Conservation (phyloP, 2,888 invertebrate species). For the Lasioglossum pauxillum region DNA sequence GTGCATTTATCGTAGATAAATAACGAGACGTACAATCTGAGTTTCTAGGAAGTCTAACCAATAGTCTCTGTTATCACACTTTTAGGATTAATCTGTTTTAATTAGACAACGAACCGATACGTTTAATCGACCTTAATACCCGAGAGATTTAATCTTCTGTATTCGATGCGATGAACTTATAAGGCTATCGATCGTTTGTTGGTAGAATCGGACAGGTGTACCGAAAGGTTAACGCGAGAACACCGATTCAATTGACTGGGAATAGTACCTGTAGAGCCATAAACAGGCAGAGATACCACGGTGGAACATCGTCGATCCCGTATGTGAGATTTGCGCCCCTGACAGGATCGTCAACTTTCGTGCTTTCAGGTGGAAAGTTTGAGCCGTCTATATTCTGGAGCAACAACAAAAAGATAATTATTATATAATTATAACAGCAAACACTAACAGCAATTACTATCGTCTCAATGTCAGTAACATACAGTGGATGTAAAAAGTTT, state of each 20-base stretch:
- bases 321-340: conserved; percentile 86
- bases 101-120: background rate
- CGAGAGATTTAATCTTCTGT: background rate
- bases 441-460: no score
- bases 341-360: conserved; percentile 40
- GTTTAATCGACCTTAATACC: background rate
- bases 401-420: background rate
- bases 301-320: conserved; percentile 92
- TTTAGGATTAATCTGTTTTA: background rate
- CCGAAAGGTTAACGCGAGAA: background rate
- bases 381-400: conserved; percentile 59
- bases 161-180: background rate
- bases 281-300: conserved; percentile 93
- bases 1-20: background rate
- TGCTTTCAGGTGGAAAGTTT: conserved; percentile 86
- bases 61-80: background rate
- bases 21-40: background rate
- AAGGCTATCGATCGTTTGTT: background rate
- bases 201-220: background rate
- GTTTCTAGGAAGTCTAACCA: background rate
- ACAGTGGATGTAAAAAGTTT: no score
- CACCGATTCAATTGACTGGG: background rate
- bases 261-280: conserved; percentile 91
- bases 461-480: no score
- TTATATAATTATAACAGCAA: background rate